Percentiles rank a stretch among this genome's conserved stretches.
Evolutionary conservation across 53 echinoderm and acorn worm genomes (phyloP).

Genomic region (Stichopus horrens): DNA sequence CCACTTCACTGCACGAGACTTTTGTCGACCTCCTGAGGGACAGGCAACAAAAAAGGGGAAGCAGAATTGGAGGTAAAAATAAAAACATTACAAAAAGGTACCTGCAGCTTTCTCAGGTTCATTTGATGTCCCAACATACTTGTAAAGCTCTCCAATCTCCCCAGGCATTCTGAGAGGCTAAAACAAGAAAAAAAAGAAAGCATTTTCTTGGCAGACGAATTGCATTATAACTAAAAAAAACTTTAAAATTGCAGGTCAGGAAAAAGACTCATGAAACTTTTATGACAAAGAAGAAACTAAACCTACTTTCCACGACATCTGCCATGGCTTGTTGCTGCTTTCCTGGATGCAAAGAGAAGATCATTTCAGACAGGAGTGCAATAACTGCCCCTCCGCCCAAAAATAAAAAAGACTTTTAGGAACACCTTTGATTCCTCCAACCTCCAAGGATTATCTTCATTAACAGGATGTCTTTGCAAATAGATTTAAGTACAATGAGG

Average conservation of each 20-base stretch:
- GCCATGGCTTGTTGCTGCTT: too few species aligned
- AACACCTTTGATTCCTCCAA: too few species aligned
- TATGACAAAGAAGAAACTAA: not conserved
- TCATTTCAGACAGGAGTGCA: too few species aligned
- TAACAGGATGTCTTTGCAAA: too few species aligned
- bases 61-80: not conserved
- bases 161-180: constrained; percentile 60
- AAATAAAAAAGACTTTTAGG: too few species aligned
- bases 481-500: too few species aligned
- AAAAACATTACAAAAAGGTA: constrained; percentile 1
- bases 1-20: too few species aligned
- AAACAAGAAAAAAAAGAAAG: not conserved
- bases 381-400: too few species aligned
- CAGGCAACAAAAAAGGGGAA: too few species aligned
- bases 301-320: not conserved
- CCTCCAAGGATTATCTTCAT: too few species aligned
- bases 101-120: constrained; percentile 33
- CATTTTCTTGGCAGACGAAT: not conserved
- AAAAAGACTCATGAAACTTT: not conserved
- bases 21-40: too few species aligned
- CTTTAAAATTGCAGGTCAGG: not conserved
- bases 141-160: constrained; percentile 61
- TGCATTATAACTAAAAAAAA: not conserved
- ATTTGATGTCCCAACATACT: constrained; percentile 42
- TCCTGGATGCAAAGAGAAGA: too few species aligned